These are phyloP conservation scores for Crocidura indochinensis DNA, from an alignment of 2,797 vertebrate genomes.

Conservation along the genomic window DNA sequence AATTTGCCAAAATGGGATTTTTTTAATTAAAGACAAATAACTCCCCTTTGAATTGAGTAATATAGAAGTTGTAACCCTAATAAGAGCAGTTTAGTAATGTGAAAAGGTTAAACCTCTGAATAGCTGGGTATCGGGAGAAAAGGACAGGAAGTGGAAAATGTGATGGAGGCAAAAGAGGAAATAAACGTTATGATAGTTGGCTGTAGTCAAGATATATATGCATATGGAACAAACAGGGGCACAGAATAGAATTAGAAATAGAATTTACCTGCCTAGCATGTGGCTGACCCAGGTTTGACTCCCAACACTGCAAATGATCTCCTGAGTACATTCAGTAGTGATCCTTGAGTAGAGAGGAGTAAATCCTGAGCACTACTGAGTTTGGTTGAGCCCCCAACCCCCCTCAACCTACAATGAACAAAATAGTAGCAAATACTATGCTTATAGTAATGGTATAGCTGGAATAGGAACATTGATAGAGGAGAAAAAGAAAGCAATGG, in stretches of 20 bases:
- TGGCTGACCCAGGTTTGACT: too few relatives aligned
- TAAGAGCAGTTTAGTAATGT: neutral
- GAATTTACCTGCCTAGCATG: too few relatives aligned
- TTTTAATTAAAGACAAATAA: constrained; percentile 39
- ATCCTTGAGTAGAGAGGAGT: too few relatives aligned
- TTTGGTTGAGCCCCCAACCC: too few relatives aligned
- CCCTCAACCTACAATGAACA: neutral
- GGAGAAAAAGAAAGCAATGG: neutral
- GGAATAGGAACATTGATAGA: neutral
- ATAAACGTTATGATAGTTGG: too few relatives aligned
- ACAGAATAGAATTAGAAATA: too few relatives aligned
- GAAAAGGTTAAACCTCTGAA: constrained; percentile 62
- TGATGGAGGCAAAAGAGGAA: neutral
- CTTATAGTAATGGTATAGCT: neutral
- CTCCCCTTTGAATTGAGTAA: constrained; percentile 54
- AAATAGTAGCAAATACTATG: neutral
- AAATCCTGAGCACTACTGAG: too few relatives aligned
- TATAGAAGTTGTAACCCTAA: constrained; percentile 31
- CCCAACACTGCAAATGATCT: too few relatives aligned
- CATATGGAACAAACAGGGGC: too few relatives aligned
- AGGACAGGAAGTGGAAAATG: constrained; percentile 5
- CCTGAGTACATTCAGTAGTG: too few relatives aligned
- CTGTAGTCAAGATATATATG: too few relatives aligned
- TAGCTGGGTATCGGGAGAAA: constrained; percentile 20
- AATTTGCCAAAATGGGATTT: neutral